phyloP scores from a whole-genome alignment of 1,140 invertebrate species.

The Pseudobourletiella spinata region DNA sequence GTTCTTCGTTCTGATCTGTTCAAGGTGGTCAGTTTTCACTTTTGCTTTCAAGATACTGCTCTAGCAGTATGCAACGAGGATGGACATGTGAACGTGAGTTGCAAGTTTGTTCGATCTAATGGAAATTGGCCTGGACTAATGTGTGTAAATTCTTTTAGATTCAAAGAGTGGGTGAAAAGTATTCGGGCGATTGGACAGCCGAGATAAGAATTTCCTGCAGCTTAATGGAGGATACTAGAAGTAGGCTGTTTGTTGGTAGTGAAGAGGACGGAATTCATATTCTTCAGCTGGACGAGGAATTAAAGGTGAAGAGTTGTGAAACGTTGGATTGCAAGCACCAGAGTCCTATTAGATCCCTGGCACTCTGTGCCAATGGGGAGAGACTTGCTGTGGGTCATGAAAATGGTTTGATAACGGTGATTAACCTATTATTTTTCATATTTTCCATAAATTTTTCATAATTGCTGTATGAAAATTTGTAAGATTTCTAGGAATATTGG shows the following conservation, averaged over 20 bases:
- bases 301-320: constrained; percentile 2
- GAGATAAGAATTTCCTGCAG: not conserved
- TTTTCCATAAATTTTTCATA: not conserved
- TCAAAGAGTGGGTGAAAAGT: too few relatives aligned
- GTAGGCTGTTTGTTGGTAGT: constrained; percentile 6
- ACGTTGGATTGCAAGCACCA: constrained; percentile 12
- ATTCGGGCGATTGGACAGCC: too few relatives aligned
- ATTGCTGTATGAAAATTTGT: not conserved
- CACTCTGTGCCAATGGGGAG: constrained; percentile 8
- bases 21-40: not conserved
- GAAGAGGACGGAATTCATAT: constrained; percentile 14
- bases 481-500: too few relatives aligned
- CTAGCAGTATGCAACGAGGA: not conserved
- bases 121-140: too few relatives aligned
- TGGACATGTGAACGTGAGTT: not conserved
- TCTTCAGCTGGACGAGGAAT: not conserved
- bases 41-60: not conserved
- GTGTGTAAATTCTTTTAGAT: too few relatives aligned
- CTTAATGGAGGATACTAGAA: not conserved
- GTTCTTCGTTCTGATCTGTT: too few relatives aligned
- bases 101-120: too few relatives aligned
- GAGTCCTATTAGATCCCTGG: constrained; percentile 14
- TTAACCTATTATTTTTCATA: not conserved
- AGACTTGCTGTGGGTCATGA: constrained; percentile 31
- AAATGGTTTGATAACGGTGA: constrained; percentile 28